Evolutionary conservation across 1,140 invertebrate genomes (phyloP), one percentile per base, ranked within the genome.

Genomic region (Archivesica marissinica): DNA sequence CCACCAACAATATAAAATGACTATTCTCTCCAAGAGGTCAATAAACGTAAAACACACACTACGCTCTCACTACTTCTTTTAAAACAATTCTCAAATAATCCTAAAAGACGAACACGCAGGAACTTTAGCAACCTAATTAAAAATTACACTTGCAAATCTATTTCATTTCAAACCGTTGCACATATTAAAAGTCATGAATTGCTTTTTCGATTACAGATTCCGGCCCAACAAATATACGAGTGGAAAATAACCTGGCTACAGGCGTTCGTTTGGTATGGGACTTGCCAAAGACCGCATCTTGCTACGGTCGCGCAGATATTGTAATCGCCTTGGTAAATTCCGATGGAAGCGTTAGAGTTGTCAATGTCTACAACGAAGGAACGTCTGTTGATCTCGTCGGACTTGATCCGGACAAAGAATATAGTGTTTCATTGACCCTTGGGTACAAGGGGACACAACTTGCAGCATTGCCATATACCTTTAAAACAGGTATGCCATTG

Each of bases 151-250:
- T n/a, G n/a, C n/a, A n/a, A n/a, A n/a, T n/a, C n/a, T n/a, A n/a
- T n/a, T n/a, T n/a, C n/a, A n/a, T n/a, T n/a, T n/a, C n/a, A n/a
- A n/a, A n/a, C n/a, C n/a, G n/a, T n/a, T n/a, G n/a, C n/a, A n/a
- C n/a, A n/a, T n/a, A n/a, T n/a, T n/a, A n/a, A n/a, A n/a, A n/a
- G n/a, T n/a, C n/a, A n/a, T n/a, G n/a, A n/a, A n/a, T n/a, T n/a
- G n/a, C n/a, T n/a, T n/a, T n/a, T n/a, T n/a, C n/a, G n/a, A n/a
- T 17, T 33, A 2, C 35, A 83, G 66, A 83, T 47, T 74, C 80
- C 35, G 80, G 80, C 11, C 80, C 80, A 11, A 75, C 52, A 28
- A 74, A 83, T 56, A 75, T 83, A 44, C 47, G 66, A 74, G 68
- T 83, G 28, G 68, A 30, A 30, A 74, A 83, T 15, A 83, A 41